Evolutionary conservation across 37 sponge, comb jelly and placozoan genomes (phyloP), one percentile per base, ranked within the genome.

Genomic region (Halichondria panicea): DNA sequence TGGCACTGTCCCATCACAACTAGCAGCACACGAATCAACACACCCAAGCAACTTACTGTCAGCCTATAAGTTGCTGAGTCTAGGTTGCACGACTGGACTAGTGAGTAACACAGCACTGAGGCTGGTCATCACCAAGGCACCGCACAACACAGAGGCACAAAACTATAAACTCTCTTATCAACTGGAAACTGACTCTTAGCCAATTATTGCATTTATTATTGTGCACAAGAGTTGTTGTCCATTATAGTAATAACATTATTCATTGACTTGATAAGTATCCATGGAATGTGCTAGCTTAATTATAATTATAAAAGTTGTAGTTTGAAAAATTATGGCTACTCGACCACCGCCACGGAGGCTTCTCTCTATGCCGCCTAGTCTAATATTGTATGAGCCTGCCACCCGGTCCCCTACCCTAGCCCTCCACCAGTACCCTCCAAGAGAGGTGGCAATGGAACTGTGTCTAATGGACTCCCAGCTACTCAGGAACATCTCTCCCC

Each of bases 361-460:
- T n/a, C n/a, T n/a, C n/a, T n/a, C n/a, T n/a, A n/a, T n/a, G n/a
- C n/a, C n/a, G 52, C 13, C 15, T 48, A 48, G 11, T 48, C 52
- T 48, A 18, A 48, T 18, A 48, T 48, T 18, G 52, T 48, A 18
- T 48, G 13, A 37, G 33, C 64, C 64, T 35, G 37, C 34, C 6
- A 8, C 24, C 22, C 22, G n/a, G n/a, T n/a, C 36, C 67, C 15
- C 12, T 0, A 28, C 22, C 11, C 53, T 22, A 13, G 63, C 46
- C 38, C 7, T 91, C 0, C 77, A 91, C 54, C 77, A 38, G 32
- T 53, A 59, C 41, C 53, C 67, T 58, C 32, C 75, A 2, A 55
- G 35, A 24, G 63, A 77, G 37, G 76, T 92, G 33, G 92, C 88
- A 15, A 67, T 75, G 33, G 81, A 87, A 59, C 80, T 92, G 74